Base-by-base conservation (phyloP, 2,113 vertebrate genomes). In the Otus sunia region DNA sequence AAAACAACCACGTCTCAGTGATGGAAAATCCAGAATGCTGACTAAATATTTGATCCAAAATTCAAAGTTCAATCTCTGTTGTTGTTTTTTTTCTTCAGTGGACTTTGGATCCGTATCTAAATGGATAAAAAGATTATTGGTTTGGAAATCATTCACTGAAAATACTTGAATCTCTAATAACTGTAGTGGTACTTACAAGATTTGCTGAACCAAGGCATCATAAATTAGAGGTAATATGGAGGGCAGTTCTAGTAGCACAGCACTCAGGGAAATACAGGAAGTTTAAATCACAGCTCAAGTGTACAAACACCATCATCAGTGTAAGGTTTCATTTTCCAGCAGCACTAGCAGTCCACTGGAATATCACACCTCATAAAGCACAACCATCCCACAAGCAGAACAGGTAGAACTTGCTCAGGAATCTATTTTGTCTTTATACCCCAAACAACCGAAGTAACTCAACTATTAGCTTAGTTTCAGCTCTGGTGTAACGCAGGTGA, bases 41-140 rank as follows among this genome's bases (percentile, higher is more conserved):
- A 95, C 94, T 94, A 88, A 92, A 92, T 85, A 69, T 64, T 30
- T 71, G 45, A 91, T 87, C 25, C 41, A 56, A 92, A 87, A 93
- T 89, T 84, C 94, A 95, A 96, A 96, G 89, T 94, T 96, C 96
- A 95, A 23, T 76, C 73, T 76, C 71, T 34, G 36, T 49, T 86
- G 63, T 22, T 53, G 20, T 14, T 78, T 74, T 69, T 66, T 52
- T 88, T 59, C 25, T 64, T 72, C 58, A 41, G 20, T 62, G 87
- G 78, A 97, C 94, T 96, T 96, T 94, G 94, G 62, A 91, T 83
- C 87, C 0, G 1, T 68, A 83, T 89, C 86, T 96, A 91, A 90
- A 94, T 45, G 66, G 53, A 75, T 81, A 7, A 53, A 75, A 76
- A 78, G 25, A 55, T n/a, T 36, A 88, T 39, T 76, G 49, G 41